These are phyloP conservation scores for Eciton burchellii DNA, from an alignment of 1,140 invertebrate species.

Conservation along the genomic window DNA sequence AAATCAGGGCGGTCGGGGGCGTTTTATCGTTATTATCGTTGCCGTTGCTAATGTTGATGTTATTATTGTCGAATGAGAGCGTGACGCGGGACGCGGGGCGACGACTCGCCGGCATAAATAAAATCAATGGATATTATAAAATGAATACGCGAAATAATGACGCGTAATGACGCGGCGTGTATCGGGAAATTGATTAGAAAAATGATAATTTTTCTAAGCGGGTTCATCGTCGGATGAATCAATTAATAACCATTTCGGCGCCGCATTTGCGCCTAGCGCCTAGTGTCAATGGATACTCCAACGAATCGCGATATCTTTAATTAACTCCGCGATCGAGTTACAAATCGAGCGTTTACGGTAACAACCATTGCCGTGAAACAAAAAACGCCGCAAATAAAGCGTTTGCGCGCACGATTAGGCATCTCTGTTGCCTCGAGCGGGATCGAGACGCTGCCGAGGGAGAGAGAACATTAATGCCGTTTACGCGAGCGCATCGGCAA, in stretches of 20 bases:
- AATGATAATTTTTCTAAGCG: neutral
- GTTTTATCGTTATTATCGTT: slow-evolving; percentile 32
- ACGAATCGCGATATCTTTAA: too few relatives aligned
- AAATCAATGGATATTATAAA: slow-evolving; percentile 53
- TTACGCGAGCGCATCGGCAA: slow-evolving; percentile 49
- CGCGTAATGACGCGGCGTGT: slow-evolving; percentile 15
- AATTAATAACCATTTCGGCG: neutral
- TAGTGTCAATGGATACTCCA: too few relatives aligned
- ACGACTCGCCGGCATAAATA: slow-evolving; percentile 26
- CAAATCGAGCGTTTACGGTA: too few relatives aligned
- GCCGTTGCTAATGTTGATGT: slow-evolving; percentile 7
- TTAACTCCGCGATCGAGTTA: too few relatives aligned
- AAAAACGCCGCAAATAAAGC: too few relatives aligned
- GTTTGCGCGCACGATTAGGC: too few relatives aligned
- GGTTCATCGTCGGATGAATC: neutral
- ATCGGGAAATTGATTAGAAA: slow-evolving; percentile 38
- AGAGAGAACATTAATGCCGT: slow-evolving; percentile 54
- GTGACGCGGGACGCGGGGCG: neutral
- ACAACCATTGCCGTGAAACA: too few relatives aligned
- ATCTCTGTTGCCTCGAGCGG: too few relatives aligned
- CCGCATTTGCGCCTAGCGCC: neutral
- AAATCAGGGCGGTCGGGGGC: slow-evolving; percentile 12
- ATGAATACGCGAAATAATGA: slow-evolving; percentile 35
- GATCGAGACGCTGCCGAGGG: too few relatives aligned
- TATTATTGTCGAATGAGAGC: slow-evolving; percentile 23